Evolutionary conservation across 2,113 vertebrate species (phyloP).

Genomic region (Neogale vison): DNA sequence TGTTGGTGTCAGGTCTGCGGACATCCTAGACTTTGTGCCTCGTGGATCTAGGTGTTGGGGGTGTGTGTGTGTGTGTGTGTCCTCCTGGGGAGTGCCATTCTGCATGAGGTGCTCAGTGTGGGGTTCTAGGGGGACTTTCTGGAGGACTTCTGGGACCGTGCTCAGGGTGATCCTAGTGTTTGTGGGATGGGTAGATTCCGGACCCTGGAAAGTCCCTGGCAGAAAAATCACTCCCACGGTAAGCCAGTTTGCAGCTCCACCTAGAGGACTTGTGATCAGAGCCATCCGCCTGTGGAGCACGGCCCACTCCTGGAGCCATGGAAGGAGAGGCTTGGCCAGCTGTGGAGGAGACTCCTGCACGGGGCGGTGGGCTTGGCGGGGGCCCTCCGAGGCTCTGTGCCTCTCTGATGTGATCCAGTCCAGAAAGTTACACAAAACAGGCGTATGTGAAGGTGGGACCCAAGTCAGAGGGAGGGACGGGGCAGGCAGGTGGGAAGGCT

Average conservation of each 20-base stretch:
- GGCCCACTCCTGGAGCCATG: neutral
- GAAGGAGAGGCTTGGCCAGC: neutral
- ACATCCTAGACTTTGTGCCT: neutral
- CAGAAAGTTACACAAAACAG: neutral
- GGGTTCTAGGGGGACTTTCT: neutral
- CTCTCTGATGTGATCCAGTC: neutral
- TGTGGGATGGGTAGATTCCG: conserved; percentile 5
- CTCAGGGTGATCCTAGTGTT: neutral
- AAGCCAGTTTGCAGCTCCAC: neutral
- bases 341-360: neutral
- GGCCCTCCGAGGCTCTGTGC: neutral
- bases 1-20: neutral
- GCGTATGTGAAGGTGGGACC: neutral
- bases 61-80: neutral
- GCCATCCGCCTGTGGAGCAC: neutral
- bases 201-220: conserved; percentile 62
- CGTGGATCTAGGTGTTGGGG: rapidly evolving
- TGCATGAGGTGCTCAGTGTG: neutral
- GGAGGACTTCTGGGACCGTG: neutral
- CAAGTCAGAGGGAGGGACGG: neutral
- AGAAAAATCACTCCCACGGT: neutral
- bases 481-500: neutral
- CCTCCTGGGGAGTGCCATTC: neutral
- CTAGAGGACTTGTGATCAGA: neutral
- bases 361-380: neutral